Conservation (phyloP, 2,797 vertebrate genomes). For the Orientallactaga sibirica region DNA sequence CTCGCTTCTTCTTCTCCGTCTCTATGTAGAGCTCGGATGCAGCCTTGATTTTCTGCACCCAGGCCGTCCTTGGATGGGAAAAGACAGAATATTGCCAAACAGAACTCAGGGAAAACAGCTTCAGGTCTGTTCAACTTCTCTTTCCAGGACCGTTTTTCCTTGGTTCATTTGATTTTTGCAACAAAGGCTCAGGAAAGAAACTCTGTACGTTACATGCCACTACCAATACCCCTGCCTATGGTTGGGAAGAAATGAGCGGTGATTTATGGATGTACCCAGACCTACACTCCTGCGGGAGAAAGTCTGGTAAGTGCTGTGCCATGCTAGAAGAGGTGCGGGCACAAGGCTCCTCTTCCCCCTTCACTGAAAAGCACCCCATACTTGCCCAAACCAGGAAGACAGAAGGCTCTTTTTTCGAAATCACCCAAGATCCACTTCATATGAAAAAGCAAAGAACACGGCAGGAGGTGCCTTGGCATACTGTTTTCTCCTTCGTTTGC, state of each 20-base stretch:
- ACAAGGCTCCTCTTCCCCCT: not conserved
- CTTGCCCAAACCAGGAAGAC: not conserved
- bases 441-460: fast-evolving
- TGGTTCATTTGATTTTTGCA: not conserved
- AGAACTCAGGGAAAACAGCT: not conserved
- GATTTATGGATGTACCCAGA: not conserved
- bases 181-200: not conserved
- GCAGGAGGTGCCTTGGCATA: not conserved
- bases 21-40: conserved; percentile 99
- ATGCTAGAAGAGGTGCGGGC: fast-evolving
- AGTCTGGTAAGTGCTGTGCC: not conserved
- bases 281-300: not conserved
- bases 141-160: conserved; percentile 4
- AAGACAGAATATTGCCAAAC: conserved; percentile 71
- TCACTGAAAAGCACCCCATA: not conserved
- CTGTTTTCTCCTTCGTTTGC: not conserved
- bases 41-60: conserved; percentile 99
- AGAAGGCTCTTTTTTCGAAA: not conserved
- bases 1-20: conserved; percentile 99
- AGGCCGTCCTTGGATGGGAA: conserved; percentile 93
- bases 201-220: not conserved
- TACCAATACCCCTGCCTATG: not conserved
- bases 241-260: not conserved
- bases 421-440: not conserved
- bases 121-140: not conserved